Percentiles rank a stretch among this genome's conserved stretches.
Evolutionary conservation across 2,113 vertebrate genomes (phyloP).

Genomic region (Phaethornis superciliosus): DNA sequence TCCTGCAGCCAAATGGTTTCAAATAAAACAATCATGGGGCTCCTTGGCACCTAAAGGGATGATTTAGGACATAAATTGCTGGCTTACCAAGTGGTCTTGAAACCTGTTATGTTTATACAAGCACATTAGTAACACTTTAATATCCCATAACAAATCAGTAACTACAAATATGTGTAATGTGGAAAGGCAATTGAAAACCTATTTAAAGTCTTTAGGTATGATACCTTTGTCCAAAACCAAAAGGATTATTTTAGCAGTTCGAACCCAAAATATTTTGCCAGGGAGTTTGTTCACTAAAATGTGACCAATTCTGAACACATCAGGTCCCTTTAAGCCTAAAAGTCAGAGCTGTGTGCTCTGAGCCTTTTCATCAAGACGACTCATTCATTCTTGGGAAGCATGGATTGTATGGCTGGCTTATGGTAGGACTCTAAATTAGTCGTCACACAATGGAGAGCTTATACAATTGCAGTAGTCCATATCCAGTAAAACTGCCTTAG

Average conservation of each 20-base stretch:
- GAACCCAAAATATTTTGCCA: constrained; percentile 15
- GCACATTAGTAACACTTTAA: not conserved
- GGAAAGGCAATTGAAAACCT: not conserved
- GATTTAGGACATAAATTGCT: constrained; percentile 31
- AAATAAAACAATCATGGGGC: constrained; percentile 28
- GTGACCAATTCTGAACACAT: constrained; percentile 22
- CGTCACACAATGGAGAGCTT: constrained; percentile 71
- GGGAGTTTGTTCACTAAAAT: not conserved
- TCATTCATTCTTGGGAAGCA: constrained; percentile 66
- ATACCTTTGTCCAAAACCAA: not conserved
- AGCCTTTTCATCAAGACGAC: constrained; percentile 56
- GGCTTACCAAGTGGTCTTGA: not conserved
- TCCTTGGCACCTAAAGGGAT: constrained; percentile 45
- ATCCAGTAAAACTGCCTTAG: constrained; percentile 71
- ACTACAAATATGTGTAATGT: not conserved
- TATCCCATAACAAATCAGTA: not conserved
- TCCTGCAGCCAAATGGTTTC: constrained; percentile 20
- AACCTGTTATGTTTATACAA: constrained; percentile 11
- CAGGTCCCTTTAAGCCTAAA: constrained; percentile 42
- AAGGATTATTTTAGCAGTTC: not conserved
- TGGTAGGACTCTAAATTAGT: constrained; percentile 66
- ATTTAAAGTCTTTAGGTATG: not conserved
- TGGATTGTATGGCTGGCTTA: constrained; percentile 61
- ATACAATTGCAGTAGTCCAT: constrained; percentile 75
- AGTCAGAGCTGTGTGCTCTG: constrained; percentile 48